A percentile compares a stretch with the other conserved stretches of the same genome.
Conservation (phyloP, 2,797 vertebrate genomes). For the Cercopithecus hamlyni region DNA sequence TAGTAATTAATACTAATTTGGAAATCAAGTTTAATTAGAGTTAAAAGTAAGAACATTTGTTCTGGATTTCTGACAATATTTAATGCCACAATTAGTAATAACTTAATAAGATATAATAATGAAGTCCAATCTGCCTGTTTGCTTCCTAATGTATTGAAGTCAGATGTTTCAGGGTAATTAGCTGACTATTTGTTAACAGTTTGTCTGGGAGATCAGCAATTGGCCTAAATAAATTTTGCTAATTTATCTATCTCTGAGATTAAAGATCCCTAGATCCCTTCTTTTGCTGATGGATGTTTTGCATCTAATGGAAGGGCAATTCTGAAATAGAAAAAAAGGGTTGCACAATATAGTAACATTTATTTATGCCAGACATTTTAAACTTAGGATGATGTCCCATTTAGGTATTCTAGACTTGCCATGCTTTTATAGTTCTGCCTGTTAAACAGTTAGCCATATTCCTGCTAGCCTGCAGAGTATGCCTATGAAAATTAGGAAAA, state of each 20-base stretch:
- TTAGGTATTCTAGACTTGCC: neutral
- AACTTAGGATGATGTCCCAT: neutral
- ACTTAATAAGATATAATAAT: slow-evolving; percentile 51
- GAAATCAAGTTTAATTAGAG: slow-evolving; percentile 43
- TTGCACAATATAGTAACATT: neutral
- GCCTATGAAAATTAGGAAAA: neutral
- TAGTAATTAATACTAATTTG: slow-evolving; percentile 57
- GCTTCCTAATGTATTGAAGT: slow-evolving; percentile 47
- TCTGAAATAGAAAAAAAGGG: neutral
- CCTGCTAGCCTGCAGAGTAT: neutral
- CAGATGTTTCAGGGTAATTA: slow-evolving; percentile 44
- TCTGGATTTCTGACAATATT: slow-evolving; percentile 46
- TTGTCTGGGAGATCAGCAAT: slow-evolving; percentile 22
- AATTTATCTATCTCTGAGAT: slow-evolving; percentile 19
- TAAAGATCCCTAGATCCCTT: neutral
- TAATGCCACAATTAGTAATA: slow-evolving; percentile 55
- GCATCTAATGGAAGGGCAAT: neutral
- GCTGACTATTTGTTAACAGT: slow-evolving; percentile 1
- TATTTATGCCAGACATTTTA: neutral
- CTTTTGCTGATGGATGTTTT: neutral
- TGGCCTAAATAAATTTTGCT: slow-evolving; percentile 24
- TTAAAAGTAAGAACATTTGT: slow-evolving; percentile 52
- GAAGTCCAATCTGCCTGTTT: slow-evolving; percentile 14
- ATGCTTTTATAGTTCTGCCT: neutral
- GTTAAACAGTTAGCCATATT: neutral